Evolutionary conservation across 2,888 invertebrate genomes (phyloP), one percentile per base, ranked within the genome.

Genomic region (Drosophila testacea): DNA sequence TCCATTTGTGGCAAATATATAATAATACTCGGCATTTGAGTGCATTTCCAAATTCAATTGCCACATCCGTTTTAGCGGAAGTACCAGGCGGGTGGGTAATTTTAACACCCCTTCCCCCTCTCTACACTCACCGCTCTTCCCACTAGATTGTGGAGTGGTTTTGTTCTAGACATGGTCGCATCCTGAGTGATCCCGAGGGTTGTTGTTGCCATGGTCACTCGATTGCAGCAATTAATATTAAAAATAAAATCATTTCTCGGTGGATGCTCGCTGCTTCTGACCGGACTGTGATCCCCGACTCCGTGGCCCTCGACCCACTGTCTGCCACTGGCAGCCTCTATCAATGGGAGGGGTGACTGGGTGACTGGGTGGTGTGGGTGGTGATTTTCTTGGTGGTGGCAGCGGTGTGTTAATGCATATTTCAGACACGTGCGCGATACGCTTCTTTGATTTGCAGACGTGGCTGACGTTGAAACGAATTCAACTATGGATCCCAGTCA

Each of bases 401-500:
- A 64, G 59, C 71, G 81, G 84, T 89, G 83, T 78, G 81, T 75
- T 85, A 88, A 90, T 90, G 90, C 90, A 88, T 86, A 88, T 89
- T 89, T 88, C 86, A 84, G 83, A 85, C 83, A 84, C 83, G 83
- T 84, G 83, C 83, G 60, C 74, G 88, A 69, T 88, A 88, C 86
- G 83, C 81, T 89, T 89, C 90, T 88, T 85, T 84, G 83, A 84
- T 84, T 84, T 89, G 70, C 73, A 76, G 69, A 89, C 87, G 81
- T 60, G 64, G 87, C 51, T 46, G 68, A 61, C 38, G 41, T 36
- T 54, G 56, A 54, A 44, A 38, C 47, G 72, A 62, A 70, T 55
- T 69, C 48, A 50, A 48, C 73, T 59, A 48, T 47, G 77, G 47
- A 11, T 47, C 46, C 57, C 57, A 28, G 4, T 38, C 34, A 6